phyloP scores from a whole-genome alignment of 1,140 invertebrate species.

The Drosophila nigrodunni region DNA sequence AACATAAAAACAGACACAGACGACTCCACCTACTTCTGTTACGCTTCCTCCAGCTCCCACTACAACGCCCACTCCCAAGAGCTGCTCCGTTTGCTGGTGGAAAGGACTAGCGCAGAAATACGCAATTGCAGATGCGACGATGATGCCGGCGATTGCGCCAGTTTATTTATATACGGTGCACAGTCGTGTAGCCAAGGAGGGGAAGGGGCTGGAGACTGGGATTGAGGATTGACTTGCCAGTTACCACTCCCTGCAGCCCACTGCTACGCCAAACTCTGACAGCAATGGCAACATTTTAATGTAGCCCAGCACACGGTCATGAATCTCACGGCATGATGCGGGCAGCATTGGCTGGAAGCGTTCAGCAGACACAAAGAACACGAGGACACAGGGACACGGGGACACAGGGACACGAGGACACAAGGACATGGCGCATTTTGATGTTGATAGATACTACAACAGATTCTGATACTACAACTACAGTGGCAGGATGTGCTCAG shows the following conservation, averaged over 20 bases:
- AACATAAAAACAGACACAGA: slow-evolving; percentile 55
- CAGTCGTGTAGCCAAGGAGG: slow-evolving; percentile 1
- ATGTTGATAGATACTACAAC: slow-evolving; percentile 65
- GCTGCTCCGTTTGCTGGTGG: background rate
- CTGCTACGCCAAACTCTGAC: slow-evolving; percentile 6
- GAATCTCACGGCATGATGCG: slow-evolving; percentile 50
- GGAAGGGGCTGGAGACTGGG: background rate
- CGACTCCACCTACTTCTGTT: slow-evolving; percentile 18
- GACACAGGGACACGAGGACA: background rate
- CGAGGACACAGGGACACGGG: slow-evolving; percentile 13
- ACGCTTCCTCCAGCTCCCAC: background rate
- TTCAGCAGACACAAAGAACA: slow-evolving; percentile 25
- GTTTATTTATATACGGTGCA: slow-evolving; percentile 73
- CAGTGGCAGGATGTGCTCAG: slow-evolving; percentile 43
- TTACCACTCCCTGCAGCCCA: background rate
- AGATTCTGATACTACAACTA: slow-evolving; percentile 28
- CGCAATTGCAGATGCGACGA: slow-evolving; percentile 81
- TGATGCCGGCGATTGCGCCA: slow-evolving; percentile 79
- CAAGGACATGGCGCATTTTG: slow-evolving; percentile 58
- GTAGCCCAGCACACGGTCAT: slow-evolving; percentile 63
- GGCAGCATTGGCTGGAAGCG: slow-evolving; percentile 17
- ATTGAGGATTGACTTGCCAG: slow-evolving; percentile 21
- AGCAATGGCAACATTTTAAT: slow-evolving; percentile 76
- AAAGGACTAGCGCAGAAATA: slow-evolving; percentile 57
- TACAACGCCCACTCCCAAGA: background rate